Evolutionary conservation across 1,140 invertebrate species (phyloP), one percentile per base, ranked within the genome.

Genomic region (Lethrus apterus): DNA sequence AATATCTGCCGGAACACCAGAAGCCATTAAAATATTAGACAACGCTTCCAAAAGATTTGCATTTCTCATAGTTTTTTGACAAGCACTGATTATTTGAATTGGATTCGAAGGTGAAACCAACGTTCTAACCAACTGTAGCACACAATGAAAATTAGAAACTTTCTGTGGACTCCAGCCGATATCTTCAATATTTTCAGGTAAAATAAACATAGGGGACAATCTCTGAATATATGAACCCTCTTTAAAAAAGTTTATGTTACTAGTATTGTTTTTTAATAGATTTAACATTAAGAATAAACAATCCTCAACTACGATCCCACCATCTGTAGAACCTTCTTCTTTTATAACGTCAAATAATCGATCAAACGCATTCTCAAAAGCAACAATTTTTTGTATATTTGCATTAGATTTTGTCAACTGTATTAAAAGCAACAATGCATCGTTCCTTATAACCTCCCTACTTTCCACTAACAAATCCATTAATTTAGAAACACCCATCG

Each of bases 341-440:
- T 71, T 72, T 17, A 99, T 90, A 20, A 99, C 93, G 62, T 93
- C 88, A 56, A 98, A 88, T 24, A 99, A 73, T 52, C 88, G 77
- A 70, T 98, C 94, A 69, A 98, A 99, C 0, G 92, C 93, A 73
- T 97, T 98, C 72, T 99, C 94, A 73, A 98, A 99, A 0, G 94
- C 96, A 3, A 99, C 93, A 60, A 99, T 98, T 72, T 99, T 99
- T 68, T 99, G 97, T 57, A 99, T 94, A 67, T 97, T 97, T 0
- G 92, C 87, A 74, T 99, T 98, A 4, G 84, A 84, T 71, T 93
- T 93, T 0, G 93, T 98, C 35, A 99, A 70, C 62, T 94, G 86
- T 52, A 89, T 90, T 0, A 99, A 71, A n/a, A 99, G 70, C 3
- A 99, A 69, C 9, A 99, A 69, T 1, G 90, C 89, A 73, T 98